A percentile compares a stretch with the other conserved stretches of the same genome.
phyloP scores from a whole-genome alignment of 2,113 vertebrate species.

The Saccopteryx bilineata region DNA sequence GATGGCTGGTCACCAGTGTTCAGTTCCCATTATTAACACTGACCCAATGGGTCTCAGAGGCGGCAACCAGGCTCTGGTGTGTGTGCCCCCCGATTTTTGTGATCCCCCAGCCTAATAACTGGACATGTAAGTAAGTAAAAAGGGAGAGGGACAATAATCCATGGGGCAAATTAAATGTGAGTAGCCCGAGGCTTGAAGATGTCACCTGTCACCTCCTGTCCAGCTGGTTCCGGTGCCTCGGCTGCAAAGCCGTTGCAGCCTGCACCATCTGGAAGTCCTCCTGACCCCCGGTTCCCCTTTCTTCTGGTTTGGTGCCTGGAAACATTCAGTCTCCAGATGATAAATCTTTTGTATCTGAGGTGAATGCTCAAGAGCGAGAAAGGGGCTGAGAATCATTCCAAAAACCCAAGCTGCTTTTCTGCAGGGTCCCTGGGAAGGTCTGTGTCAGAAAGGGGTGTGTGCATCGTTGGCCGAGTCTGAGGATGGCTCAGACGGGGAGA shows the following conservation, averaged over 20 bases:
- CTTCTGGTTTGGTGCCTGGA: background rate
- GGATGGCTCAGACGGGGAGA: background rate
- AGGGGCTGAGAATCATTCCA: background rate
- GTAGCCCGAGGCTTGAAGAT: background rate
- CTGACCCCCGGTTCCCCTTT: background rate
- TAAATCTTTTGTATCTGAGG: background rate
- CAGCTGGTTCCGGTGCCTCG: background rate
- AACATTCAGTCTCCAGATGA: conserved; percentile 45
- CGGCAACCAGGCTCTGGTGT: no score
- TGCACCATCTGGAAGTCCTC: background rate
- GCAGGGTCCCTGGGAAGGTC: conserved; percentile 29
- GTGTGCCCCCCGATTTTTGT: background rate
- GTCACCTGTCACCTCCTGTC: background rate
- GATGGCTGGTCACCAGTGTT: background rate
- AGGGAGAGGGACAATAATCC: background rate
- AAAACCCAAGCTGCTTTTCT: conserved; percentile 17
- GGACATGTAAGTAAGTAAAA: background rate
- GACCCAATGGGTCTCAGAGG: background rate
- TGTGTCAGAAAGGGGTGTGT: accelerated
- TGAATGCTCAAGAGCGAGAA: background rate
- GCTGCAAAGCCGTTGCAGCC: background rate
- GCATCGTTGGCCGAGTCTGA: accelerated
- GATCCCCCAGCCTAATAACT: background rate
- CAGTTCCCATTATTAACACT: no score
- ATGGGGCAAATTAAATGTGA: background rate